These are phyloP conservation scores for Idaea straminata DNA, from an alignment of 2,888 invertebrate genomes.

Conservation along the genomic window DNA sequence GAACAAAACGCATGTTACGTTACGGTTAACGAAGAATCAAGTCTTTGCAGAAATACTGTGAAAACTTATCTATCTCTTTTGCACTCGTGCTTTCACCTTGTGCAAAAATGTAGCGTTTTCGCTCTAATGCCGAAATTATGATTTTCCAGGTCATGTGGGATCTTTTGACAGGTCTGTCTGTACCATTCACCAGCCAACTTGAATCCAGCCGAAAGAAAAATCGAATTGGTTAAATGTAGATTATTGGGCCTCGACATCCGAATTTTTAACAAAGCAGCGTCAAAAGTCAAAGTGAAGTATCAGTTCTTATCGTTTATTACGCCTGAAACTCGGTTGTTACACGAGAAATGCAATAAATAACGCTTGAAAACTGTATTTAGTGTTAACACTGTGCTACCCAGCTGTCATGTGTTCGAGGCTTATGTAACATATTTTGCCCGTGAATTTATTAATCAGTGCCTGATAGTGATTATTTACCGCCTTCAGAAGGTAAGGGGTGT, in stretches of 20 bases:
- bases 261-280: constrained; percentile 56
- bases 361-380: constrained; percentile 33
- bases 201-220: constrained; percentile 41
- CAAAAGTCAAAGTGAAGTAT: constrained; percentile 69
- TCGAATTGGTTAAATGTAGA: constrained; percentile 71
- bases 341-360: constrained; percentile 37
- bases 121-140: constrained; percentile 13
- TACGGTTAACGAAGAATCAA: not conserved
- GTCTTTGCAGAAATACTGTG: not conserved
- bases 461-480: constrained; percentile 64
- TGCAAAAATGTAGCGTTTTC: constrained; percentile 8
- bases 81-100: not conserved
- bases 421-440: constrained; percentile 71
- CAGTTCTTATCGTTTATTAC: constrained; percentile 26
- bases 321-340: not conserved
- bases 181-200: constrained; percentile 34
- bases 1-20: not conserved
- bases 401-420: constrained; percentile 71
- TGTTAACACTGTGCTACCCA: constrained; percentile 43
- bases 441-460: constrained; percentile 53
- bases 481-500: constrained; percentile 64
- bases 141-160: constrained; percentile 17
- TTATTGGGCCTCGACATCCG: constrained; percentile 58
- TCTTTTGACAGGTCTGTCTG: constrained; percentile 48
- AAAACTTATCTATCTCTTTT: not conserved